Conservation (phyloP, 2,113 vertebrate species). For the Oxyruncus cristatus region DNA sequence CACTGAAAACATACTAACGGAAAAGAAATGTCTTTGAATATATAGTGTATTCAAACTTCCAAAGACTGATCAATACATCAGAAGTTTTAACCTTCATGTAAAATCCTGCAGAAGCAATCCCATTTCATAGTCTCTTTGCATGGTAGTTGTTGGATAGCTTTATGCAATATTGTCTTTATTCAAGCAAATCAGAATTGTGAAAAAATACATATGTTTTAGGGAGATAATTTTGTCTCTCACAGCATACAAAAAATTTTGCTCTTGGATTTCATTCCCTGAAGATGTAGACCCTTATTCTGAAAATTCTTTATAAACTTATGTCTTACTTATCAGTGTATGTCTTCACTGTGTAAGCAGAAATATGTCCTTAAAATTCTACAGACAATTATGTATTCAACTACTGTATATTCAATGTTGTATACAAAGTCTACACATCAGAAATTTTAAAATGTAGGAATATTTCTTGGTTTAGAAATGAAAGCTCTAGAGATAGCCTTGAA, state of each 20-base stretch:
- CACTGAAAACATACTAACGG: background rate
- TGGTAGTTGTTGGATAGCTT: background rate
- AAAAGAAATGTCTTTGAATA: background rate
- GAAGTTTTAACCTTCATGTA: background rate
- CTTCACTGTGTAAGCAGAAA: background rate
- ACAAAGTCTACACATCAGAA: background rate
- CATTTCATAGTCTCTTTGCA: background rate
- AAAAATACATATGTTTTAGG: background rate
- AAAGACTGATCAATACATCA: background rate
- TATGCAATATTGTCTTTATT: background rate
- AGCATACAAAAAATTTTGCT: background rate
- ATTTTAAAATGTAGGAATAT: background rate
- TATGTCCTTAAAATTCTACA: background rate
- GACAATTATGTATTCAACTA: background rate
- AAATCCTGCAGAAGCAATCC: background rate
- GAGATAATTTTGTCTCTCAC: background rate
- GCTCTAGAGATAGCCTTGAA: background rate
- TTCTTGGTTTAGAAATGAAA: background rate
- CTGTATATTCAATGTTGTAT: background rate
- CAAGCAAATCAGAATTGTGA: background rate
- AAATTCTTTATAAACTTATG: background rate
- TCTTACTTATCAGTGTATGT: background rate
- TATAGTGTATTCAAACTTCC: too few species aligned
- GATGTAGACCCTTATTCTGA: background rate
- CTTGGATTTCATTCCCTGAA: background rate